Evolutionary conservation across 2,113 vertebrate genomes (phyloP).

Genomic region (Lipotes vexillifer): DNA sequence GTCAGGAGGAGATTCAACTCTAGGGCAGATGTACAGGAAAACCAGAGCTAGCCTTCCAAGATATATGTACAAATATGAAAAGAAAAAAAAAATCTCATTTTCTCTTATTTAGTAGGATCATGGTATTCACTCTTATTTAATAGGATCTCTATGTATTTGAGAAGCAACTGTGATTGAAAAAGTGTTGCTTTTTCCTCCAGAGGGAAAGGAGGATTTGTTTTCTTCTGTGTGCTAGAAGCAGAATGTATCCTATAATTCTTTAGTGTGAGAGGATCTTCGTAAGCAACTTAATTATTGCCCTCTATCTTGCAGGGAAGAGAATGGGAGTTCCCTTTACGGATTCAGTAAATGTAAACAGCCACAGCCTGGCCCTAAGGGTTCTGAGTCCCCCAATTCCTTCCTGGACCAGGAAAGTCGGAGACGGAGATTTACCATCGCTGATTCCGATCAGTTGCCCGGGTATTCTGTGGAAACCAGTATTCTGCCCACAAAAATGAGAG

Average conservation of each 20-base stretch:
- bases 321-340: slow-evolving; percentile 74
- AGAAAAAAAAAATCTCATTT: background rate
- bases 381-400: slow-evolving; percentile 92
- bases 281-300: background rate
- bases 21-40: background rate
- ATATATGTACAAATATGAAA: background rate
- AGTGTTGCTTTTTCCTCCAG: background rate
- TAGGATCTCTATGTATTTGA: background rate
- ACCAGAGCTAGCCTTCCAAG: background rate
- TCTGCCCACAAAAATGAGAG: slow-evolving; percentile 86
- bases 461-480: slow-evolving; percentile 80
- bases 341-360: slow-evolving; percentile 74
- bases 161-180: background rate
- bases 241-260: accelerated
- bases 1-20: background rate
- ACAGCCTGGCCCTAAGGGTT: slow-evolving; percentile 78
- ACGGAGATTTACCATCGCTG: slow-evolving; percentile 81
- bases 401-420: slow-evolving; percentile 87
- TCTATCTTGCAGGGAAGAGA: slow-evolving; percentile 82
- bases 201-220: background rate
- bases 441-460: slow-evolving; percentile 81
- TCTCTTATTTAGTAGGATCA: background rate
- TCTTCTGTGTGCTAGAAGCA: accelerated
- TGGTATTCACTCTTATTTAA: background rate
- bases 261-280: background rate